A percentile compares a stretch with the other conserved stretches of the same genome.
Evolutionary conservation across 2,113 vertebrate genomes (phyloP).

Genomic region (Oryzias celebensis): DNA sequence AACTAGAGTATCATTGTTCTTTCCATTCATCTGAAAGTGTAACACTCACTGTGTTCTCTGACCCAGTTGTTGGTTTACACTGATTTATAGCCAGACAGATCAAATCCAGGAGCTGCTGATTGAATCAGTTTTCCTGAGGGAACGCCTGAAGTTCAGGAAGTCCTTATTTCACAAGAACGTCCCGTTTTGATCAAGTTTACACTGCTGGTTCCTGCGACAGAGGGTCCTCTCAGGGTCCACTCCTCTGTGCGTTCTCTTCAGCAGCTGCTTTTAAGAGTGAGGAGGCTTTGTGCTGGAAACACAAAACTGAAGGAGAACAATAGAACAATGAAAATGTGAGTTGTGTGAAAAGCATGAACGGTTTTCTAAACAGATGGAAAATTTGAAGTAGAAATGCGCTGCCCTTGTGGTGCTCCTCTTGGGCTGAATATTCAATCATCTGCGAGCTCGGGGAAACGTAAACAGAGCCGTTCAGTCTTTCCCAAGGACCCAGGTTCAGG

Average conservation of each 20-base stretch:
- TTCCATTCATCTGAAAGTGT: constrained; percentile 7
- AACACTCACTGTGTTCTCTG: not conserved
- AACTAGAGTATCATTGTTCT: not conserved
- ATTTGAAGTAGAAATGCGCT: too few relatives aligned
- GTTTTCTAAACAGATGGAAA: constrained; percentile 40
- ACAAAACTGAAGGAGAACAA: too few relatives aligned
- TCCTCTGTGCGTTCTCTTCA: too few relatives aligned
- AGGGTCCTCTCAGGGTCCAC: too few relatives aligned
- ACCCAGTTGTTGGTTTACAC: constrained; percentile 24
- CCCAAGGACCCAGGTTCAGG: constrained; percentile 21
- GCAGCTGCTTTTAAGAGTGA: constrained; percentile 16
- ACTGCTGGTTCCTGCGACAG: too few relatives aligned
- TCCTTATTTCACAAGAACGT: too few relatives aligned
- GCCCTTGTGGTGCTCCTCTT: not conserved
- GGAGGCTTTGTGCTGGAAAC: too few relatives aligned
- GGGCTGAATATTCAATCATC: constrained; percentile 51
- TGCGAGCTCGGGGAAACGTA: constrained; percentile 39
- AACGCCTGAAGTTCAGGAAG: too few relatives aligned
- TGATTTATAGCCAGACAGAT: constrained; percentile 24
- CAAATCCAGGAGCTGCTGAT: constrained; percentile 14
- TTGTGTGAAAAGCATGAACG: constrained; percentile 43
- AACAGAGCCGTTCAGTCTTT: constrained; percentile 31
- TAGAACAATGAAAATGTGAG: not conserved
- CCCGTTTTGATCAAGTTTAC: too few relatives aligned
- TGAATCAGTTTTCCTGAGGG: constrained; percentile 17